Percentiles rank a stretch among this genome's conserved stretches.
phyloP scores from a whole-genome alignment of 2,797 vertebrate species.

The Otolemur crassicaudatus region DNA sequence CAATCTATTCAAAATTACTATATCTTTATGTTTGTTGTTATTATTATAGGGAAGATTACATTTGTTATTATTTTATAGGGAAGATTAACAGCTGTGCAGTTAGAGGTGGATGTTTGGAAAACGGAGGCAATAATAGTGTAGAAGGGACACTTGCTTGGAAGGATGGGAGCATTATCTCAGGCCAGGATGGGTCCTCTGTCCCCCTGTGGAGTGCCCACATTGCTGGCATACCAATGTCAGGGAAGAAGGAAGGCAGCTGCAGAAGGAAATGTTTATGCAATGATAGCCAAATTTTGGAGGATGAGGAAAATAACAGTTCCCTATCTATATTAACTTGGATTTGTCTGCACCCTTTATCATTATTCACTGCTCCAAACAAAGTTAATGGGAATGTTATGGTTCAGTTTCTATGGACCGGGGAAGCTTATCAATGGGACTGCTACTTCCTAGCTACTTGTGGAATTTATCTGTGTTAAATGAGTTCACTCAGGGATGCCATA shows the following conservation, averaged over 20 bases:
- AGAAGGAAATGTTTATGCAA: constrained; percentile 77
- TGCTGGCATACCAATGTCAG: background rate
- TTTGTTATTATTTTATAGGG: background rate
- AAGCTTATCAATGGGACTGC: constrained; percentile 73
- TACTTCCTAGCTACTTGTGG: constrained; percentile 75
- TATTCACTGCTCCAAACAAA: constrained; percentile 76
- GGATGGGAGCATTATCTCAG: background rate
- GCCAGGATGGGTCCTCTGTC: background rate
- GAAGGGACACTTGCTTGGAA: background rate
- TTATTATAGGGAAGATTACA: background rate
- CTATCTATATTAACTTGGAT: constrained; percentile 79
- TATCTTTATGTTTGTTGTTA: background rate
- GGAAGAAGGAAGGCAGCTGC: constrained; percentile 46
- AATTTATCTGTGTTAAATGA: constrained; percentile 70
- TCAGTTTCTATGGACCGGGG: constrained; percentile 57
- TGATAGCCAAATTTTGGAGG: constrained; percentile 78
- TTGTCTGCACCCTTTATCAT: constrained; percentile 59
- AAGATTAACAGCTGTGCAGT: background rate
- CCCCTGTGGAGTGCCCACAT: background rate
- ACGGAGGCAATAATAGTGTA: background rate
- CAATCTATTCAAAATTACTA: background rate
- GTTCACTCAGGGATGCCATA: constrained; percentile 51
- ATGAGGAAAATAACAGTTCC: constrained; percentile 77
- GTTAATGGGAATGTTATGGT: constrained; percentile 74
- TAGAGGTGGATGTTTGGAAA: background rate